phyloP scores from a whole-genome alignment of 1,140 invertebrate genomes.

The Philotrypesis tridentata region DNA sequence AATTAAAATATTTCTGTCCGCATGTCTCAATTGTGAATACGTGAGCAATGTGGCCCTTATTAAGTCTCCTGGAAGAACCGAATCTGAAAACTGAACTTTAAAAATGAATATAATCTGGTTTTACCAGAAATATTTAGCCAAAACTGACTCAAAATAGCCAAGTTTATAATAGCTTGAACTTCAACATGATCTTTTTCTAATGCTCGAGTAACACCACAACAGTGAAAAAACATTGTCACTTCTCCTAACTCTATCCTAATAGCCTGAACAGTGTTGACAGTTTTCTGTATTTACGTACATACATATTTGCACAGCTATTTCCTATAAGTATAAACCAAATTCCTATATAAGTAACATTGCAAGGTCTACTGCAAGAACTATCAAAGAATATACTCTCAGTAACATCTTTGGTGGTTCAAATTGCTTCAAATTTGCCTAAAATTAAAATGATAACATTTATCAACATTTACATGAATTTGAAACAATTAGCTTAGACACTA shows the following conservation, averaged over 20 bases:
- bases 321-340: conserved; percentile 76
- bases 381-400: conserved; percentile 74
- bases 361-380: conserved; percentile 75
- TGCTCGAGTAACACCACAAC: conserved; percentile 81
- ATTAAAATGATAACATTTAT: conserved; percentile 3
- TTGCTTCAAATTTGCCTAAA: conserved; percentile 51
- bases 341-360: conserved; percentile 72
- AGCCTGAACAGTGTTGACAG: too few relatives aligned
- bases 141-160: too few relatives aligned
- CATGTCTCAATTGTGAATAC: conserved; percentile 77
- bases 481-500: neutral
- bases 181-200: conserved; percentile 76
- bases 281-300: too few relatives aligned
- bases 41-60: conserved; percentile 78
- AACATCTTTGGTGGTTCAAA: conserved; percentile 74
- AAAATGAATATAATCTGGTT: neutral
- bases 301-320: too few relatives aligned
- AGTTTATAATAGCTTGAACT: conserved; percentile 80
- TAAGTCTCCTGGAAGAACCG: conserved; percentile 77
- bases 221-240: conserved; percentile 82
- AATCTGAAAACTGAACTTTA: conserved; percentile 76
- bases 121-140: conserved; percentile 68
- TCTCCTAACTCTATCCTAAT: too few relatives aligned
- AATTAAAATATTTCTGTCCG: conserved; percentile 74
- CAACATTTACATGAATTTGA: too few relatives aligned